Conservation (phyloP, 2,113 vertebrate genomes). For the Nettapus auritus region DNA sequence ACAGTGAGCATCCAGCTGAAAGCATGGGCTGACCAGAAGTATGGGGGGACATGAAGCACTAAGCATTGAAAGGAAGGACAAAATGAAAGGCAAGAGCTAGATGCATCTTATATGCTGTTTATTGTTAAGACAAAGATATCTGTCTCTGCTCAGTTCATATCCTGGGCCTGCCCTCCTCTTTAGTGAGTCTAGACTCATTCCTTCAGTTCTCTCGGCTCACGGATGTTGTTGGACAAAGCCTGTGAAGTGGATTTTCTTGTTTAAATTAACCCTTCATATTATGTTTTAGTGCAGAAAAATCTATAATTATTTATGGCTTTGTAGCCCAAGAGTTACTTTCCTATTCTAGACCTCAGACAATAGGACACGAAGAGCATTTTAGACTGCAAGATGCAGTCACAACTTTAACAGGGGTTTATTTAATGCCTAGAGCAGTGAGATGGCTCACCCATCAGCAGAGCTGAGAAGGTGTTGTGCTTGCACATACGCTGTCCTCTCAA, state of each 20-base stretch:
- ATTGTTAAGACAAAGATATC: not conserved
- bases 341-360: not conserved
- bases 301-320: not conserved
- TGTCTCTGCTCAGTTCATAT: not conserved
- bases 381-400: not conserved
- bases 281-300: not conserved
- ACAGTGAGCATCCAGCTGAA: not conserved
- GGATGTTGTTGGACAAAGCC: not conserved
- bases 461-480: conserved; percentile 16
- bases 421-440: not conserved
- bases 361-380: not conserved
- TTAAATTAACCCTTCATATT: not conserved
- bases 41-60: not conserved
- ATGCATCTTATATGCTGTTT: not conserved
- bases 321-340: not conserved
- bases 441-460: not conserved
- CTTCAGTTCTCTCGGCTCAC: fast-evolving
- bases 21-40: not conserved
- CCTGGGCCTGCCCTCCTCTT: not conserved
- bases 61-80: not conserved
- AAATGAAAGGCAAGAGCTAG: not conserved
- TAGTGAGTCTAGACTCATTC: not conserved
- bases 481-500: not conserved
- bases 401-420: not conserved
- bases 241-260: not conserved